Evolutionary conservation across 1,140 invertebrate species (phyloP), one percentile per base, ranked within the genome.

Genomic region (Trissolcus basalis): DNA sequence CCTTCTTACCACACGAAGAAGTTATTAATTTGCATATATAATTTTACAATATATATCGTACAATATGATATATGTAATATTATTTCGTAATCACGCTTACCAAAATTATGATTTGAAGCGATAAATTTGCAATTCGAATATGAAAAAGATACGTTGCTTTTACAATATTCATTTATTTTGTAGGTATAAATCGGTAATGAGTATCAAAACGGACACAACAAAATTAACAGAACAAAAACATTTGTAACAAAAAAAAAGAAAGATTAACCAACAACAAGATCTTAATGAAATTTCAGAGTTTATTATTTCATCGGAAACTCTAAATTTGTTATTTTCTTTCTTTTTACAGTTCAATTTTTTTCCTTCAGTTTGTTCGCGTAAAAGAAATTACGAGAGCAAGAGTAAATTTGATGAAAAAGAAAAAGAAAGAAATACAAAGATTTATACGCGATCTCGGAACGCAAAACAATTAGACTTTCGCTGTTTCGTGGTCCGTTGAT

Each of bases 381-480:
- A 27, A 27, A 1, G 19, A 27, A 27, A 6, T 27, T 27, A 27
- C 19, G 19, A 27, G 19, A 27, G 19, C 19, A 27, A 27, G 6
- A 27, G 1, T 27, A 27, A 27, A 27, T 27, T 27, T 27, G 19
- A 27, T 27, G 19, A 27, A 27, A 27, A 27, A 27, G 1, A 27
- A 27, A 27, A 27, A 27, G 32, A 50, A 10, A 51, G 51, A 68
- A 15, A 51, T 44, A 58, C 11, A 13, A 65, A 50, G 8, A 11
- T 53, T 32, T 32, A n/a, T n/a, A 55, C 67, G 59, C 69, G 53
- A 64, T 72, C 64, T 64, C 41, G 13, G 58, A 58, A 71, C 12
- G 39, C 45, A 68, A 51, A 45, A 7, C 4, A 10, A 32, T 32
- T 13, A 7, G 6, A 13, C 3, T 45, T 60, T 13, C 19, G 12